phyloP scores from a whole-genome alignment of 2,113 vertebrate species.

The Myocastor coypus region DNA sequence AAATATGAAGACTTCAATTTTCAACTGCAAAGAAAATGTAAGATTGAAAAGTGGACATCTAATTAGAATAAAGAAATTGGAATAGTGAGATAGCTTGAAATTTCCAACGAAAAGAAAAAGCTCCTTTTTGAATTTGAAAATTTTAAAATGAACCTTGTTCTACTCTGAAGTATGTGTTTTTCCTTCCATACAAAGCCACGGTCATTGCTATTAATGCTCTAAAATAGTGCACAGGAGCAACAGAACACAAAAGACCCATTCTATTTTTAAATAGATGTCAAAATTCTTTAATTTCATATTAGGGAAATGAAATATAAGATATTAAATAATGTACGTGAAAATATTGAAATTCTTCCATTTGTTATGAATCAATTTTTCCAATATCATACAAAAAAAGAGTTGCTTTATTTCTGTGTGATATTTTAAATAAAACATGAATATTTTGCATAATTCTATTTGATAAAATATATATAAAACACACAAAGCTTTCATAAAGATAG shows the following conservation, averaged over 20 bases:
- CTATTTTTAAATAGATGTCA: not conserved
- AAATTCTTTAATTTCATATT: not conserved
- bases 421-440: not conserved
- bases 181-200: not conserved
- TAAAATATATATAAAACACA: not conserved
- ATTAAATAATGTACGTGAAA: not conserved
- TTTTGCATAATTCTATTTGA: not conserved
- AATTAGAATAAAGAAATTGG: not conserved
- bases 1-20: not conserved
- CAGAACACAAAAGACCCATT: not conserved
- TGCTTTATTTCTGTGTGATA: not conserved
- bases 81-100: not conserved
- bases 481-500: slow-evolving; percentile 15
- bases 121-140: not conserved
- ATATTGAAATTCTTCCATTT: not conserved
- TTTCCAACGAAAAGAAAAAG: not conserved
- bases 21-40: not conserved
- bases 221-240: not conserved
- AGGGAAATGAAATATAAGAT: not conserved
- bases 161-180: not conserved
- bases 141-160: not conserved
- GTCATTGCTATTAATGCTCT: not conserved
- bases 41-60: not conserved
- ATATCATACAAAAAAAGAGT: not conserved
- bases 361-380: not conserved